Conservation (phyloP, 2,113 vertebrate species). For the Hippoglossus stenolepis region DNA sequence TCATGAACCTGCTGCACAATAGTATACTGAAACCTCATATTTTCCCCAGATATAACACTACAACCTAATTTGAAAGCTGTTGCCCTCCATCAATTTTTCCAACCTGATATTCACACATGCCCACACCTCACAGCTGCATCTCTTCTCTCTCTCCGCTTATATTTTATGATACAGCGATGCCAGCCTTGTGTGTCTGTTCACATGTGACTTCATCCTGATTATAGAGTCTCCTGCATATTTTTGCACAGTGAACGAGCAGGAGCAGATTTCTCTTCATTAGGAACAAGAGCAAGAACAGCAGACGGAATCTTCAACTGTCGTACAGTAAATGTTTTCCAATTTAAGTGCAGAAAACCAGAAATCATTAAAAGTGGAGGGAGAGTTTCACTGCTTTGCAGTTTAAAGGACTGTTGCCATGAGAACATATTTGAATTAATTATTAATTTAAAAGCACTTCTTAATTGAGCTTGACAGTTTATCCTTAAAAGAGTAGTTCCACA, state of each 20-base stretch:
- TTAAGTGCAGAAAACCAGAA: slow-evolving; percentile 2
- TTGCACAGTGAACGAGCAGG: neutral
- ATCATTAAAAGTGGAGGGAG: neutral
- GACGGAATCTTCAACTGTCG: neutral
- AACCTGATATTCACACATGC: neutral
- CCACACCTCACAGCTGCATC: neutral
- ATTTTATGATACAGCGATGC: slow-evolving; percentile 1
- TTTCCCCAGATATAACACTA: neutral
- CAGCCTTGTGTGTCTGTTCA: neutral
- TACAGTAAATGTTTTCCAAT: neutral
- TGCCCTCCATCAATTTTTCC: slow-evolving; percentile 1
- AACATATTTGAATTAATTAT: neutral
- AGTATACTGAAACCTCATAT: neutral
- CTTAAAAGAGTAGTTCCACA: too few relatives aligned
- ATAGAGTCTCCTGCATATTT: slow-evolving; percentile 3
- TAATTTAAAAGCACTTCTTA: neutral
- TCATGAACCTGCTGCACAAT: neutral
- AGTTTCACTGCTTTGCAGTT: neutral
- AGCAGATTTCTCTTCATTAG: slow-evolving; percentile 5
- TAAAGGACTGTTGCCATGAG: neutral
- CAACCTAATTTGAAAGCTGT: neutral
- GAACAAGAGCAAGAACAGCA: too few relatives aligned
- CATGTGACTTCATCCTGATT: slow-evolving; percentile 9
- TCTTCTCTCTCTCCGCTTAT: neutral
- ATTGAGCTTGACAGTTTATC: too few relatives aligned